phyloP scores from a whole-genome alignment of 92 coral and sea anemone genomes.

The Siderastrea radians region DNA sequence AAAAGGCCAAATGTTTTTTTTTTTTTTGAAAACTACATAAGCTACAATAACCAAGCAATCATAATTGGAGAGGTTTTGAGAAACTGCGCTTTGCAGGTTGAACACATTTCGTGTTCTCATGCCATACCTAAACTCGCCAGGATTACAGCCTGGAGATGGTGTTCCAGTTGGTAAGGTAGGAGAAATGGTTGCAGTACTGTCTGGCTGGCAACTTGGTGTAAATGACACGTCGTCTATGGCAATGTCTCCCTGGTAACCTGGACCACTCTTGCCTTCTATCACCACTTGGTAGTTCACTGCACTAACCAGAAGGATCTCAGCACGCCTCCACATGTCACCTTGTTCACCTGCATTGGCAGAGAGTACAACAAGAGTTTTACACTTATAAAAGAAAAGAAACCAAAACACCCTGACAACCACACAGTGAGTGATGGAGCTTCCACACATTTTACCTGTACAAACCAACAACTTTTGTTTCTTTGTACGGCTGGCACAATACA shows the following conservation, averaged over 20 bases:
- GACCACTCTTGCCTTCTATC: constrained; percentile 88
- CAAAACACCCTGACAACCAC: too few relatives aligned
- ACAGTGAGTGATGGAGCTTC: too few relatives aligned
- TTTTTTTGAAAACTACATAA: too few relatives aligned
- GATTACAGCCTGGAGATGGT: constrained; percentile 81
- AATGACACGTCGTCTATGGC: constrained; percentile 98
- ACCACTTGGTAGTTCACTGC: constrained; percentile 89
- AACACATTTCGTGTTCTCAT: neutral
- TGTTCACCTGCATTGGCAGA: constrained; percentile 76
- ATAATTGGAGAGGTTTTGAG: too few relatives aligned
- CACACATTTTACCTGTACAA: too few relatives aligned
- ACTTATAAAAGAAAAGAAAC: too few relatives aligned
- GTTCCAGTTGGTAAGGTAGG: constrained; percentile 86
- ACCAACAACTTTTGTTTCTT: too few relatives aligned
- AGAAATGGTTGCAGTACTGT: constrained; percentile 86
- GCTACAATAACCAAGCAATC: too few relatives aligned
- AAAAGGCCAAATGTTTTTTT: too few relatives aligned
- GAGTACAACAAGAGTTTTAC: neutral
- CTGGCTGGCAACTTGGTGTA: constrained; percentile 93
- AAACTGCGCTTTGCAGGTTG: too few relatives aligned
- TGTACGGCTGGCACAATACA: too few relatives aligned
- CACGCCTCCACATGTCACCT: constrained; percentile 95
- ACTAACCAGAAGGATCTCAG: constrained; percentile 75
- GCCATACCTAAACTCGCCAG: constrained; percentile 84
- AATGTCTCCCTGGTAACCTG: constrained; percentile 92